Base-by-base conservation (phyloP, 2,888 invertebrate genomes). In the Leptodirus hochenwartii region DNA sequence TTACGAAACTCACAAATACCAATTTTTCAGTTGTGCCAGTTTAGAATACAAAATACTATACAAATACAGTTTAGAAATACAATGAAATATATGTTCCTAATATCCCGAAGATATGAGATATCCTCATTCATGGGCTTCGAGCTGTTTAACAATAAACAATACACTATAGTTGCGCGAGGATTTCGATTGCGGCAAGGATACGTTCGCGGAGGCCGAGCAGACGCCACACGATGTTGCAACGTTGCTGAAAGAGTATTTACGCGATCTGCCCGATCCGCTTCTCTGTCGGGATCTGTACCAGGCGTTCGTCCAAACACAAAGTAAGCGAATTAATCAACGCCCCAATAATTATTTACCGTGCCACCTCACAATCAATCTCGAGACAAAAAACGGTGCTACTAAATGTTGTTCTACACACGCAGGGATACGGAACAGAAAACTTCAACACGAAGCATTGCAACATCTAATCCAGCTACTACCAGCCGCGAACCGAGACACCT, bases 141-240 rank as follows among this genome's bases (percentile, higher is more conserved):
- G n/a, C 11, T 29, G 26, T 27, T 29, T 9, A 27, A 29, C n/a
- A n/a, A n/a, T n/a, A n/a, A n/a, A n/a, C n/a, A n/a, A n/a, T n/a
- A n/a, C n/a, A n/a, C n/a, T 60, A 22, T 54, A 90, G 85, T 59
- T 91, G 38, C 64, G 87, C 25, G 90, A 91, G 50, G 85, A 85
- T 37, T 87, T 91, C 58, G 87, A 91, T 58, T 70, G 72, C 37
- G 84, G 81, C 11, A 68, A 71, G 43, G 73, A 74, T 45, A 64
- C 67, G 9, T 64, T 68, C 34, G 60, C 90, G 42, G 77, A 76
- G 39, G 66, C 75, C 6, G 79, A 81, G 25, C 78, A 78, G 43
- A 82, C 84, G 56, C 87, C 90, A 2, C 90, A 93, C 54, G 91
- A 93, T 51, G 84, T 91, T 32, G 91, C 88, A 5, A 82, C 87